Evolutionary conservation across 2,113 vertebrate genomes (phyloP).

Genomic region (Carlito syrichta): DNA sequence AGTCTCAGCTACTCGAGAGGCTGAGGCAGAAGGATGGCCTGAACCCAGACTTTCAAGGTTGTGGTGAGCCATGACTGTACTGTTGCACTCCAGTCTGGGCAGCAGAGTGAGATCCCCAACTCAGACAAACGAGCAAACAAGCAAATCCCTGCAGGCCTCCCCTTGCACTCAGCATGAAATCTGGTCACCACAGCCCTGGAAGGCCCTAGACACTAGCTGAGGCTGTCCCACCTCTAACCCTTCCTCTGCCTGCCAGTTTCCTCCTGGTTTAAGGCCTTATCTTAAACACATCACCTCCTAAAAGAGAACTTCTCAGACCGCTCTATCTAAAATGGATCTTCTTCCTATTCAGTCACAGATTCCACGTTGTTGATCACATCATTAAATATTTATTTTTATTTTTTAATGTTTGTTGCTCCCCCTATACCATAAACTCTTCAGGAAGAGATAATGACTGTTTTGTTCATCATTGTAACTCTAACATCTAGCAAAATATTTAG

Average conservation of each 20-base stretch:
- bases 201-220: no score
- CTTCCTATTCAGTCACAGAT: background rate
- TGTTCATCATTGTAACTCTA: background rate
- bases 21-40: no score
- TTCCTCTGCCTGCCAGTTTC: background rate
- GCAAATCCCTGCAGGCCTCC: background rate
- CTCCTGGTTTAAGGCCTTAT: background rate
- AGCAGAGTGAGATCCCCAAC: no score
- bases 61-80: no score
- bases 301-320: background rate
- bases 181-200: background rate
- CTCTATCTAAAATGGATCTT: background rate
- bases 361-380: background rate
- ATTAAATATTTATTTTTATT: slow-evolving; percentile 62
- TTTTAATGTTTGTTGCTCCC: slow-evolving; percentile 14
- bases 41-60: no score
- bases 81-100: no score
- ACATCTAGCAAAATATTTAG: background rate
- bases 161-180: background rate
- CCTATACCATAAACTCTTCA: background rate
- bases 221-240: no score
- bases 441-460: background rate
- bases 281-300: background rate
- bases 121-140: no score
- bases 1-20: no score